Conservation (phyloP, 2,797 vertebrate species). For the Calcarius lapponicus region DNA sequence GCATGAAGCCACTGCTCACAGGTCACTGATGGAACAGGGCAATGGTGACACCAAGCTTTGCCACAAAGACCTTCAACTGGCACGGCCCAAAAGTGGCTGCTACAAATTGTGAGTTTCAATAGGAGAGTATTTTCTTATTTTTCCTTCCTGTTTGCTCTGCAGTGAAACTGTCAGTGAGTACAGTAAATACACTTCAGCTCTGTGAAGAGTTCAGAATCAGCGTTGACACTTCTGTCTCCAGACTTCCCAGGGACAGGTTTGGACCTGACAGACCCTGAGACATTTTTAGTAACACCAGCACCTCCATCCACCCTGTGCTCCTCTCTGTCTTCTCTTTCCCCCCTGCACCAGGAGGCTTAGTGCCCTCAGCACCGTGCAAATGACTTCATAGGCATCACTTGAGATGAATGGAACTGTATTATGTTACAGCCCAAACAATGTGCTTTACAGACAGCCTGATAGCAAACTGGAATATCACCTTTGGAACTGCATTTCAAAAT, state of each 20-base stretch:
- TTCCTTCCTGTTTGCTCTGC: background rate
- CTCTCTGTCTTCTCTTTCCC: background rate
- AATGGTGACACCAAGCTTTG: background rate
- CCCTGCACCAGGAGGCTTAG: background rate
- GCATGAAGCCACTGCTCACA: background rate
- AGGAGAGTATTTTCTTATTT: background rate
- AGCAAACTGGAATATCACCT: background rate
- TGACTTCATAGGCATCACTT: constrained; percentile 31
- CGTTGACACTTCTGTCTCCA: background rate
- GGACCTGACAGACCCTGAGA: background rate
- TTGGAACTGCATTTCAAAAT: background rate
- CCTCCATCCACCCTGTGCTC: background rate
- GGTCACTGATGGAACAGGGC: background rate
- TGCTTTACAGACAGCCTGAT: background rate
- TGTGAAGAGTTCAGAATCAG: background rate
- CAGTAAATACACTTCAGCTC: background rate
- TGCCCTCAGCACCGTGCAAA: background rate
- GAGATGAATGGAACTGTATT: constrained; percentile 42
- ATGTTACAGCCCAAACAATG: background rate
- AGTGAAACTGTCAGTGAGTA: background rate
- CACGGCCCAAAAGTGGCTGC: background rate
- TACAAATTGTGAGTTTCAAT: background rate
- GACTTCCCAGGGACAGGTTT: background rate
- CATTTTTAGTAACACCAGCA: background rate
- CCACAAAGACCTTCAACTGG: background rate